Evolutionary conservation across 2,113 vertebrate species (phyloP).

Genomic region (Pedetes capensis): DNA sequence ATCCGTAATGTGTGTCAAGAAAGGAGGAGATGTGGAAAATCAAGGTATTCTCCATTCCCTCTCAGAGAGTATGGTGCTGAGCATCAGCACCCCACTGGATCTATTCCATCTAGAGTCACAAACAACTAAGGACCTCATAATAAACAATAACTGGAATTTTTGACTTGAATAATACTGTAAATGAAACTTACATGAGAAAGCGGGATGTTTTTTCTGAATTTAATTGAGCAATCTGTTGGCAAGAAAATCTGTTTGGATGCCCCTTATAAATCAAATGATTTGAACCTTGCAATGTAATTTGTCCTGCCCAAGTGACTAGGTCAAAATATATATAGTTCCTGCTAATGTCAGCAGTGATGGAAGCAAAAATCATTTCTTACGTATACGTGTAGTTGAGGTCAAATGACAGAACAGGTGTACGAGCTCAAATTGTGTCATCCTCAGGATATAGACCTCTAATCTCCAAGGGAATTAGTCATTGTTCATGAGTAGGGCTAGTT

Average conservation of each 20-base stretch:
- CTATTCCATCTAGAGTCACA: background rate
- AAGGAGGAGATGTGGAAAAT: background rate
- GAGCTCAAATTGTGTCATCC: background rate
- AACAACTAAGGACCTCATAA: background rate
- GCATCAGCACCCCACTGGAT: background rate
- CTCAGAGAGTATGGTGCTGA: background rate
- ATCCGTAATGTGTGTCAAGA: background rate
- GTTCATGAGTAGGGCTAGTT: background rate
- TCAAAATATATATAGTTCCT: slow-evolving; percentile 39
- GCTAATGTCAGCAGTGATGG: background rate
- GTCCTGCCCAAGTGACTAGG: slow-evolving; percentile 22
- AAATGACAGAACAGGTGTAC: slow-evolving; percentile 29
- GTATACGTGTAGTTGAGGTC: background rate
- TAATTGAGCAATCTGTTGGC: background rate
- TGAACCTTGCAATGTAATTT: background rate
- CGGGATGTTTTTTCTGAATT: background rate
- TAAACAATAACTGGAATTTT: background rate
- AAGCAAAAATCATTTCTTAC: slow-evolving; percentile 1
- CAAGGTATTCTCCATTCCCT: too few relatives aligned
- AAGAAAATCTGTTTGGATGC: background rate
- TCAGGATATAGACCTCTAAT: background rate
- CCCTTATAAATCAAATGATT: slow-evolving; percentile 20
- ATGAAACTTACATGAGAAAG: background rate
- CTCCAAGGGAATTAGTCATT: background rate
- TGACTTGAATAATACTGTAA: background rate